These are phyloP conservation scores for Sebastes minor DNA, from an alignment of 2,797 vertebrate species.

Conservation along the genomic window DNA sequence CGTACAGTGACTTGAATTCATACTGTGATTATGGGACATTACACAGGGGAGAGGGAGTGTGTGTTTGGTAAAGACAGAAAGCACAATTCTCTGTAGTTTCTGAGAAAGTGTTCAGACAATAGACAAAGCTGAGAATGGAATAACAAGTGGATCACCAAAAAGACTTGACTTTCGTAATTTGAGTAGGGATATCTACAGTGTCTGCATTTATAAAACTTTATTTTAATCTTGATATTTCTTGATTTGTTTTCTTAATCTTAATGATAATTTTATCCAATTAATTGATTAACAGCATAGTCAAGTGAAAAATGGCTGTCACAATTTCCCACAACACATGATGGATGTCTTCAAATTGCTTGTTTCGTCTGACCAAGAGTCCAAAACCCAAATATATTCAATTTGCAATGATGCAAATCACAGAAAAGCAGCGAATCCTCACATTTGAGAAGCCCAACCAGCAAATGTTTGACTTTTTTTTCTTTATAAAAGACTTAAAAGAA, in stretches of 20 bases:
- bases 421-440: not conserved
- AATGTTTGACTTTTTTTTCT: not conserved
- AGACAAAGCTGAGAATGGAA: slow-evolving; percentile 9
- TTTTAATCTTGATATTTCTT: not conserved
- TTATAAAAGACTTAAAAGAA: not conserved
- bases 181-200: not conserved
- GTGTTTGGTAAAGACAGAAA: slow-evolving; percentile 1
- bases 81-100: not conserved
- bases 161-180: not conserved
- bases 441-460: not conserved
- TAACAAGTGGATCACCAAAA: not conserved
- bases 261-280: not conserved
- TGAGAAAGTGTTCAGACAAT: slow-evolving; percentile 16
- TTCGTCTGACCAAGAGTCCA: not conserved
- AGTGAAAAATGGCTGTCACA: not conserved
- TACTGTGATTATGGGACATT: slow-evolving; percentile 2
- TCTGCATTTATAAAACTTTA: not conserved
- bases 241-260: accelerated
- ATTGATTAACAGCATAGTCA: not conserved
- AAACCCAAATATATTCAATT: not conserved
- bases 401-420: not conserved
- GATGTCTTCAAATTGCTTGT: not conserved
- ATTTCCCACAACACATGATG: not conserved
- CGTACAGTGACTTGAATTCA: not conserved
- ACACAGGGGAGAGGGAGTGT: slow-evolving; percentile 33